Evolutionary conservation across 2,888 invertebrate species (phyloP).

Genomic region (Dugesia japonica): DNA sequence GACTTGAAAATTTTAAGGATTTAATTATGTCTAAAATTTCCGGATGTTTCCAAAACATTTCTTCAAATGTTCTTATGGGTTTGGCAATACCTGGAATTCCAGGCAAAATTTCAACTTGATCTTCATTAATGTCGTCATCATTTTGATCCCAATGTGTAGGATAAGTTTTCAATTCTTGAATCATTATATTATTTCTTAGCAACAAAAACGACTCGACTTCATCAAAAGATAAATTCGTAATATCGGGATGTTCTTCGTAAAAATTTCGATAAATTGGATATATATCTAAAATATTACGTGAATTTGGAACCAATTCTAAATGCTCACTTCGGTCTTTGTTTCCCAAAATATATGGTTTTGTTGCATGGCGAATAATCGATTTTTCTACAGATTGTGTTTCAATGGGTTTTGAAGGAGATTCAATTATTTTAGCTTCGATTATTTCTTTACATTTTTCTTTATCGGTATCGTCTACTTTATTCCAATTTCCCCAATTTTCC

Average conservation of each 20-base stretch:
- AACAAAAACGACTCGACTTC: not conserved
- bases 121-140: conserved; percentile 63
- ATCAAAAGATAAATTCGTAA: not conserved
- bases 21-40: not conserved
- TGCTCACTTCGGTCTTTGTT: not conserved
- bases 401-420: not conserved
- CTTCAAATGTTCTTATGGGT: not conserved
- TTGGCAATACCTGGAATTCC: conserved; percentile 62
- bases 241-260: not conserved
- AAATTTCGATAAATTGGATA: not conserved
- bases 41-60: conserved; percentile 1
- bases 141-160: conserved; percentile 56
- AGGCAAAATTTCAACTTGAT: conserved; percentile 65
- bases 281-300: not conserved
- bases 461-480: not conserved
- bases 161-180: conserved; percentile 45
- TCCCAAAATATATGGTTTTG: not conserved
- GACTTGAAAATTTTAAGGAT: conserved; percentile 55
- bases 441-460: not conserved
- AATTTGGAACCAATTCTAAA: not conserved
- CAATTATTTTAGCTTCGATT: not conserved
- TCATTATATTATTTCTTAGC: conserved; percentile 53
- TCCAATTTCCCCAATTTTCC: conserved; percentile 2
- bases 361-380: not conserved
- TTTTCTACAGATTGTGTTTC: not conserved